Base-by-base conservation (phyloP, 2,888 invertebrate species). In the Hedya salicella region DNA sequence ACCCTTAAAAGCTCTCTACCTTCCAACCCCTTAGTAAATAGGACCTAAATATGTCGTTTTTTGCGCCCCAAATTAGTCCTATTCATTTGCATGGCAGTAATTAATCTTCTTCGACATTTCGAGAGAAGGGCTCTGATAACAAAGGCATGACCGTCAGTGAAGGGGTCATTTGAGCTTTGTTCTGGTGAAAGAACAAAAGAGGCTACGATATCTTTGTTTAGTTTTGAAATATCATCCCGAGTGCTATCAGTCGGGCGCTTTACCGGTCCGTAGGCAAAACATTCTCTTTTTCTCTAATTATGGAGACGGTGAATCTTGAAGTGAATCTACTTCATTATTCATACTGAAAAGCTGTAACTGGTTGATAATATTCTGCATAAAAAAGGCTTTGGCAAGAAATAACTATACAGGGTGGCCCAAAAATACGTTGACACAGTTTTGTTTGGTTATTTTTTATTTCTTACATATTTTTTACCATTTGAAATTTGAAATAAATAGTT, bases 91-190 rank as follows among this genome's bases (percentile, higher is more conserved):
- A 80, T 81, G 78, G 54, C 66, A 42, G 77, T 85, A 86, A 88
- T 88, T 88, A 88, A 88, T 88, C 85, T 86, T 83, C 78, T 85
- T 86, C 83, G 87, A 83, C 83, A 80, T 83, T 82, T 80, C 78
- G 75, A 80, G 82, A 80, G 76, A 77, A 77, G 75, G 75, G 77
- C 77, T 78, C 78, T 76, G 77, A 82, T 83, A 84, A 85, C 82
- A 86, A 86, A 84, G 82, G 80, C 78, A 72, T 75, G 75, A 75
- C 78, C 74, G 73, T 73, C 72, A 73, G 78, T 77, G 83, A 85
- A 83, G 80, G 85, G 85, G 85, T 86, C 86, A 88, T 85, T 84
- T 77, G 80, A 82, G 81, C 86, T 86, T 85, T 85, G 83, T 85
- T 72, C 80, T 79, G 78, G 76, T 74, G 71, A 78, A 78, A 77